These are phyloP conservation scores for Microchirus variegatus DNA, from an alignment of 2,797 vertebrate genomes.

Conservation along the genomic window DNA sequence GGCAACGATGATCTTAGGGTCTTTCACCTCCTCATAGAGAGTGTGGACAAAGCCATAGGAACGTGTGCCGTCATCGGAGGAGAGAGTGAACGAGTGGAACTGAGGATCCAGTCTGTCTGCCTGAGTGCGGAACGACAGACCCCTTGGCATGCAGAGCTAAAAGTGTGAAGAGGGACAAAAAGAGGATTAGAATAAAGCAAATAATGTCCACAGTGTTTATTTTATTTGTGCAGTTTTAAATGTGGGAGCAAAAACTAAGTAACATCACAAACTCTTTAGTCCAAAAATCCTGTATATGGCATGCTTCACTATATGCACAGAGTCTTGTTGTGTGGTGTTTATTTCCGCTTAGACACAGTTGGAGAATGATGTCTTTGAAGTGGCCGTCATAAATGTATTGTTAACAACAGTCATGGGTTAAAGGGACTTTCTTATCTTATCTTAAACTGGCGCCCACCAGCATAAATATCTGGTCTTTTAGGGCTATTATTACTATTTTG, in stretches of 20 bases:
- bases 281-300: no score
- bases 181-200: constrained; percentile 1
- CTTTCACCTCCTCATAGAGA: constrained; percentile 95
- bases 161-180: not conserved
- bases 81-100: constrained; percentile 95
- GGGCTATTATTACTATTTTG: no score
- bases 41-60: constrained; percentile 96
- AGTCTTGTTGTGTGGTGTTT: no score
- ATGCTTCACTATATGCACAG: no score
- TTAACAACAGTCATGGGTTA: no score
- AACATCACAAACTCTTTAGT: not conserved
- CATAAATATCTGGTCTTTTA: no score
- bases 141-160: constrained; percentile 97
- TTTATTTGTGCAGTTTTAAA: not conserved
- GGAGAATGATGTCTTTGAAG: no score
- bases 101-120: constrained; percentile 85
- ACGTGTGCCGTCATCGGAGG: constrained; percentile 90
- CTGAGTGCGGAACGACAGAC: constrained; percentile 94
- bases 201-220: not conserved
- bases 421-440: no score
- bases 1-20: constrained; percentile 91
- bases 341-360: no score
- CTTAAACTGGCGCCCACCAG: no score
- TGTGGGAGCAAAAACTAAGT: not conserved
- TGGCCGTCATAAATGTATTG: no score